Percentiles rank a stretch among this genome's conserved stretches.
phyloP scores from a whole-genome alignment of 1,140 invertebrate species.

The Yoshiicerus persimilis region DNA sequence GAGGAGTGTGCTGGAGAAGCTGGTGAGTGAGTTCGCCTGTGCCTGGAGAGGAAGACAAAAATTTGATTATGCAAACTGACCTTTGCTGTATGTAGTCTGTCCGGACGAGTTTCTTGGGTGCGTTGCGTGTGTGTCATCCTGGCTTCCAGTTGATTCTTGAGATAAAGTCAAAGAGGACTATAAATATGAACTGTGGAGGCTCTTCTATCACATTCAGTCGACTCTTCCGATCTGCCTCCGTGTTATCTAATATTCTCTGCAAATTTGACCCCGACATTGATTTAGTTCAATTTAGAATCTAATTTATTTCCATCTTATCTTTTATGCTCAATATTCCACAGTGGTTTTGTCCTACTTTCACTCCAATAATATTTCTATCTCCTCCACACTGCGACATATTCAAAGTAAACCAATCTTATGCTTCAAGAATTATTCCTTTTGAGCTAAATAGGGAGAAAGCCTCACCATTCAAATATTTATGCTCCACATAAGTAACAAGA shows the following conservation, averaged over 20 bases:
- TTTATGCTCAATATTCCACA: neutral
- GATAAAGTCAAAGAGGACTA: neutral
- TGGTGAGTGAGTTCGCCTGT: neutral
- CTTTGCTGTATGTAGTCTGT: neutral
- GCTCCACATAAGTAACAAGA: neutral
- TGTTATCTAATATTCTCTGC: neutral
- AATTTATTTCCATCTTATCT: neutral
- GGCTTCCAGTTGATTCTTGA: neutral
- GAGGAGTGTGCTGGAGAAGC: neutral
- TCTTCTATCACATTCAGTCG: neutral
- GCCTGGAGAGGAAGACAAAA: neutral
- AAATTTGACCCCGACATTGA: neutral
- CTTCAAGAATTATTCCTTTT: neutral
- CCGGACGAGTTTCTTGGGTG: neutral
- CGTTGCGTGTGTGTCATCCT: neutral
- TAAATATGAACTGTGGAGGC: neutral
- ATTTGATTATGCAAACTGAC: conserved; percentile 17
- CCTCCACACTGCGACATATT: neutral
- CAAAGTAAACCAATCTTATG: neutral
- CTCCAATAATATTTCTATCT: neutral
- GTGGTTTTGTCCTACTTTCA: neutral
- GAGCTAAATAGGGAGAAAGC: neutral
- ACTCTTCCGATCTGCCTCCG: neutral
- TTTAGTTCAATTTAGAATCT: neutral
- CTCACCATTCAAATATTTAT: neutral